Evolutionary conservation across 2,113 vertebrate species (phyloP).

Genomic region (Picathartes gymnocephalus): DNA sequence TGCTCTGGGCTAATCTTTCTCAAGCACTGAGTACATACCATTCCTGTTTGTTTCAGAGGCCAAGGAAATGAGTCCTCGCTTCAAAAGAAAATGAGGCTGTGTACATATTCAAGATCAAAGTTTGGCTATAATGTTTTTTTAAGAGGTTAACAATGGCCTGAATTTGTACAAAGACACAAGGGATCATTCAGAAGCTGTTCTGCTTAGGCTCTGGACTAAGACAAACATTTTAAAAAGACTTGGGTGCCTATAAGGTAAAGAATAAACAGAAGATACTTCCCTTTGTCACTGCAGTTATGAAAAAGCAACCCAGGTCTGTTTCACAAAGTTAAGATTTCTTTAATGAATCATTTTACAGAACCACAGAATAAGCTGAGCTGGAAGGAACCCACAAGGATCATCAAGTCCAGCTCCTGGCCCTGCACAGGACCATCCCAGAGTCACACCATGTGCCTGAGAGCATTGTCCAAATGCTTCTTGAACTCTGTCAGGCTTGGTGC

Average conservation of each 20-base stretch:
- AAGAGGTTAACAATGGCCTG: background rate
- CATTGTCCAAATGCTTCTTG: background rate
- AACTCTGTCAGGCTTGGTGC: background rate
- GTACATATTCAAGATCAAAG: background rate
- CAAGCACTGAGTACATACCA: accelerated
- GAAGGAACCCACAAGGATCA: background rate
- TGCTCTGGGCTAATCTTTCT: background rate
- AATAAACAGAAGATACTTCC: background rate
- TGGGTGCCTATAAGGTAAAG: background rate
- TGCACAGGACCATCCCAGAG: background rate
- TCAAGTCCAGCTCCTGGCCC: background rate
- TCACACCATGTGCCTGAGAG: background rate
- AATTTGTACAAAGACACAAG: background rate
- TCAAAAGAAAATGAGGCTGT: background rate
- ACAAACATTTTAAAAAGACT: background rate
- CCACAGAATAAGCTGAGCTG: background rate
- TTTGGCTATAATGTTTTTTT: background rate
- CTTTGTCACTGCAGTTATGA: background rate
- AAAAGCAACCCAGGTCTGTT: background rate
- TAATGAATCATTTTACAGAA: background rate
- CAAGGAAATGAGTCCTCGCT: background rate
- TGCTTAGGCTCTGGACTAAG: background rate
- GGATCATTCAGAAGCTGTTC: background rate
- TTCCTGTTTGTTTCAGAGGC: background rate
- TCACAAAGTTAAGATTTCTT: background rate